Evolutionary conservation across 1,140 invertebrate genomes (phyloP).

Genomic region (Drosophila pachea): DNA sequence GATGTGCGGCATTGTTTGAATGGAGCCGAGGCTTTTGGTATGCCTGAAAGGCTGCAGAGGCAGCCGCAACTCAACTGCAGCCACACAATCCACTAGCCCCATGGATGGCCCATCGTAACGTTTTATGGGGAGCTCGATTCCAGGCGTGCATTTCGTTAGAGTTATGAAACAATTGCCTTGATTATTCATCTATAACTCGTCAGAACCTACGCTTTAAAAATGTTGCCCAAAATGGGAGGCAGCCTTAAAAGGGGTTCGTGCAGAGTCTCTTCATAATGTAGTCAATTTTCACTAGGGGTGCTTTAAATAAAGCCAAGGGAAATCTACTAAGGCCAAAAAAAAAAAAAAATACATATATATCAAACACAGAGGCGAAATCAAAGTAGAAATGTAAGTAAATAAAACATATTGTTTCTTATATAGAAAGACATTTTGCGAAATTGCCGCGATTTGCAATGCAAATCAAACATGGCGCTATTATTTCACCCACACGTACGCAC

Average conservation of each 20-base stretch:
- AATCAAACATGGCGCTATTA: slow-evolving; percentile 76
- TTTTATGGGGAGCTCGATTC: slow-evolving; percentile 29
- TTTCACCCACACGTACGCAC: slow-evolving; percentile 48
- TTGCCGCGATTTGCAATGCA: slow-evolving; percentile 76
- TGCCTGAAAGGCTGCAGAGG: not conserved
- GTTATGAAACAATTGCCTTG: not conserved
- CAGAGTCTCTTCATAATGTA: no score
- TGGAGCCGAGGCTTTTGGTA: slow-evolving; percentile 2
- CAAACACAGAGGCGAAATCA: slow-evolving; percentile 50
- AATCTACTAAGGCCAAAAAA: not conserved
- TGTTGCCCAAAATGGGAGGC: no score
- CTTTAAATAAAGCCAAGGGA: no score
- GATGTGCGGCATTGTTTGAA: slow-evolving; percentile 44
- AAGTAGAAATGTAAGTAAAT: slow-evolving; percentile 76
- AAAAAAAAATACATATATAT: no score
- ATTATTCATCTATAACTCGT: no score
- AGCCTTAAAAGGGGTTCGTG: no score
- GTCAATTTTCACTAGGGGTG: no score
- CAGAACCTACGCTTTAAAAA: no score
- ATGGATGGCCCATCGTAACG: slow-evolving; percentile 26
- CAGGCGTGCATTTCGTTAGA: slow-evolving; percentile 1
- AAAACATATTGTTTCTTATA: slow-evolving; percentile 77
- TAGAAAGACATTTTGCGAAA: slow-evolving; percentile 76
- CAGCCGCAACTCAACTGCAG: not conserved
- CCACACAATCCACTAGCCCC: not conserved